Evolutionary conservation across 2,888 invertebrate genomes (phyloP), one percentile per base, ranked within the genome.

Genomic region (Hypercompe scribonia): DNA sequence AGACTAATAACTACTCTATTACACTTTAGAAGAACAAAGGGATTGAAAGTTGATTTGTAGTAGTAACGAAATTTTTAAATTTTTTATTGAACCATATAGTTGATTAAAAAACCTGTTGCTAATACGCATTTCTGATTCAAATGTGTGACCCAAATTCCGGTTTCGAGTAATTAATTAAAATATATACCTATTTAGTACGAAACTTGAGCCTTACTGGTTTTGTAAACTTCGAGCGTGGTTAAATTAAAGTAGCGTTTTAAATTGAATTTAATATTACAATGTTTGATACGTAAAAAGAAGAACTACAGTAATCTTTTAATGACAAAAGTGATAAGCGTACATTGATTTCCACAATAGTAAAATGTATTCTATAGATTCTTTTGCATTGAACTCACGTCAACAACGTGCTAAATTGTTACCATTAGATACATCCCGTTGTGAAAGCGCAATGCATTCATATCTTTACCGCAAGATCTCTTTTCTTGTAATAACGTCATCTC

Each of bases 351-450:
- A 24, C 24, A n/a, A 54, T 11, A 54, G n/a, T 28, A 31, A 58
- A 28, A 50, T 50, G 24, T 31, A 58, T 58, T 58, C n/a, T 15
- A 5, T 13, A 1, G 31, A 31, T 31, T 31, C 28, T 61, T 61
- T 31, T 61, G 58, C 58, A 31, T 31, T 61, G 42, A 34, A 63
- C 69, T 80, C 75, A 76, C 74, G 76, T 36, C 68, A 79, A 76
- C 65, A 70, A 80, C 18, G 75, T 79, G 83, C 61, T 84, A 81
- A 84, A 81, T 75, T 76, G 79, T 75, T 65, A 75, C 74, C 77
- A 78, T 83, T 84, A 81, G 74, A 73, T 72, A 34, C 69, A 73
- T 78, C 83, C 81, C 79, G 81, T 84, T 78, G 77, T 70, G 39
- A 73, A 61, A 83, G 78, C 81, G 80, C 83, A 83, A 76, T 81